Percentiles rank a stretch among this genome's conserved stretches.
phyloP scores from a whole-genome alignment of 2,888 invertebrate species.

The Nymphalis urticae region DNA sequence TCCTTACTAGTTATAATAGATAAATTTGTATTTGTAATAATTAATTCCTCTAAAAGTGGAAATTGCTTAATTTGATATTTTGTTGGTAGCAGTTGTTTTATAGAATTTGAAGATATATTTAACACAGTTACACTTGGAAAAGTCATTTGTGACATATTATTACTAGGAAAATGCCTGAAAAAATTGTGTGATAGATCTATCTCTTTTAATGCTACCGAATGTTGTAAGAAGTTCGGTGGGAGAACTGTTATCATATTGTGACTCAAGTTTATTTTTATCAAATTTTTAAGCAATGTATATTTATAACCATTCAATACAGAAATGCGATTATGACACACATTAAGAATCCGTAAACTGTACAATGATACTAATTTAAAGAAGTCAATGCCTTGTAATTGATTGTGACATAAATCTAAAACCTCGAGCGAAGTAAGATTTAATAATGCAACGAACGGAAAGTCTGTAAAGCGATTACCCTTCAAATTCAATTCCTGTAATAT shows the following conservation, averaged over 20 bases:
- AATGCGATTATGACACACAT: conserved; percentile 88
- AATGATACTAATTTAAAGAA: conserved; percentile 89
- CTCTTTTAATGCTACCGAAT: conserved; percentile 86
- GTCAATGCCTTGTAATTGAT: conserved; percentile 86
- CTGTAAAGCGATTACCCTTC: conserved; percentile 86
- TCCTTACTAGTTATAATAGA: conserved; percentile 92
- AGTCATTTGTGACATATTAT: conserved; percentile 87
- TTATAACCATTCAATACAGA: conserved; percentile 89
- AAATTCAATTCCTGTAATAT: conserved; percentile 89
- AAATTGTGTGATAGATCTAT: conserved; percentile 90
- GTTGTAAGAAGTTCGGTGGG: conserved; percentile 90
- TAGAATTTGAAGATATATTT: conserved; percentile 91
- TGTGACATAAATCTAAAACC: conserved; percentile 85
- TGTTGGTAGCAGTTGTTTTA: conserved; percentile 87
- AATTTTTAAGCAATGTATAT: conserved; percentile 86
- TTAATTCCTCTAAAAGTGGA: conserved; percentile 90
- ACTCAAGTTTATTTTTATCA: conserved; percentile 88
- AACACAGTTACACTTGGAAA: conserved; percentile 87
- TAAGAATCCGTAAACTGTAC: conserved; percentile 87
- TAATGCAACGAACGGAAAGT: conserved; percentile 90
- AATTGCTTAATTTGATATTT: conserved; percentile 86
- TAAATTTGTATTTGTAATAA: conserved; percentile 89
- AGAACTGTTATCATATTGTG: conserved; percentile 88
- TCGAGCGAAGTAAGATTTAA: conserved; percentile 89
- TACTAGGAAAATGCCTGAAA: conserved; percentile 89